These are phyloP conservation scores for Siphamia tubifer DNA, from an alignment of 2,113 vertebrate species.

Conservation along the genomic window DNA sequence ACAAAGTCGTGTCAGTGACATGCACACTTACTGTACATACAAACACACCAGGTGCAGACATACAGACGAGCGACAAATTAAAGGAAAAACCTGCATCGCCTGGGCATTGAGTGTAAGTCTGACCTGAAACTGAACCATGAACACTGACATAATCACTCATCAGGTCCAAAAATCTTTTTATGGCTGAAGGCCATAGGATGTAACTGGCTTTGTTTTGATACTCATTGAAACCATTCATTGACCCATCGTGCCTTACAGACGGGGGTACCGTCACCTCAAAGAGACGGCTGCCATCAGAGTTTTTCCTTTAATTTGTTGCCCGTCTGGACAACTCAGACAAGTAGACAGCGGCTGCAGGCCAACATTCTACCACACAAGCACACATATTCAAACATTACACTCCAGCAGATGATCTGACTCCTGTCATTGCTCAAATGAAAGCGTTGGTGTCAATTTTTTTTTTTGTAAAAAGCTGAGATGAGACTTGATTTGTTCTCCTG, in stretches of 20 bases:
- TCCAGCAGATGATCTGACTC: conserved; percentile 22
- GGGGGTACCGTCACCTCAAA: too few species aligned
- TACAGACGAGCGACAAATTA: not conserved
- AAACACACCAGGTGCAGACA: not conserved
- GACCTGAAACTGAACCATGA: too few species aligned
- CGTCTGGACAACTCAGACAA: conserved; percentile 20
- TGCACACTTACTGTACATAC: conserved; percentile 20
- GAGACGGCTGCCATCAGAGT: too few species aligned
- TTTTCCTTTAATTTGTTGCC: too few species aligned
- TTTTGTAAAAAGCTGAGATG: conserved; percentile 42
- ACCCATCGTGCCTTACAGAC: too few species aligned
- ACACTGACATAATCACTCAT: too few species aligned
- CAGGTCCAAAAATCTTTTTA: too few species aligned
- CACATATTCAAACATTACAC: conserved; percentile 38
- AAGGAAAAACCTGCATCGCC: not conserved
- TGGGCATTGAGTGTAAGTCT: not conserved
- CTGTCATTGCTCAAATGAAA: conserved; percentile 31
- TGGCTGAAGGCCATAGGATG: too few species aligned
- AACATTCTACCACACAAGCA: conserved; percentile 19
- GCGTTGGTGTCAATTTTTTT: conserved; percentile 24
- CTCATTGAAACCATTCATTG: too few species aligned
- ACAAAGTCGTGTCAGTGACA: conserved; percentile 21
- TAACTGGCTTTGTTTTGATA: too few species aligned
- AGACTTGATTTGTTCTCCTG: conserved; percentile 47
- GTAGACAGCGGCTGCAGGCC: conserved; percentile 15